Percentiles rank a stretch among this genome's conserved stretches.
These are phyloP conservation scores for Nomada hirtipes DNA, from an alignment of 2,888 invertebrate genomes.

Conservation along the genomic window DNA sequence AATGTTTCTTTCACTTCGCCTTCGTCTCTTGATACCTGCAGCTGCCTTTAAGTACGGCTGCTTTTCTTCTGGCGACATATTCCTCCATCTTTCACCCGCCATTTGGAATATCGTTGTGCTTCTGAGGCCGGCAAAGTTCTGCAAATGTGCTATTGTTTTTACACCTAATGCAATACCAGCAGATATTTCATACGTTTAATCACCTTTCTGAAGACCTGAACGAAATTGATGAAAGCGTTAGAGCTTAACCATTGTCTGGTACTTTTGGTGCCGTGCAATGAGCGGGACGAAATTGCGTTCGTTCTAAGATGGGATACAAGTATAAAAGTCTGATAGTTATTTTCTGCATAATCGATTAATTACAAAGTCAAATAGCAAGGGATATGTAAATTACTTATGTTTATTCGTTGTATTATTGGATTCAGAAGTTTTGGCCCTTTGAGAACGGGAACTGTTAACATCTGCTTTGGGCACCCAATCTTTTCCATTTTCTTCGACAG, in stretches of 20 bases:
- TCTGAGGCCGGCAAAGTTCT: slow-evolving; percentile 56
- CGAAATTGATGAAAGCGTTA: slow-evolving; percentile 79
- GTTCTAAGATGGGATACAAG: slow-evolving; percentile 14
- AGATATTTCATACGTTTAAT: neutral
- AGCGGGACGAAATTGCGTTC: slow-evolving; percentile 52
- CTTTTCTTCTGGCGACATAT: slow-evolving; percentile 74
- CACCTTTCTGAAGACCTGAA: slow-evolving; percentile 77
- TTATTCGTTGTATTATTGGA: slow-evolving; percentile 13
- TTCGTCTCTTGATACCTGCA: slow-evolving; percentile 59
- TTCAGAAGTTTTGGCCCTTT: neutral
- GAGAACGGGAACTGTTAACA: neutral
- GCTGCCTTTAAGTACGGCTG: slow-evolving; percentile 76
- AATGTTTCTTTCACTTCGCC: slow-evolving; percentile 20
- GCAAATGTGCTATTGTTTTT: slow-evolving; percentile 19
- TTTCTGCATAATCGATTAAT: neutral
- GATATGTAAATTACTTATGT: slow-evolving; percentile 34
- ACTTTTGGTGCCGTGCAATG: slow-evolving; percentile 47
- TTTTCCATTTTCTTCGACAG: slow-evolving; percentile 9
- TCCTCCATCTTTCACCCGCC: slow-evolving; percentile 76
- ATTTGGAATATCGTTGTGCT: slow-evolving; percentile 70
- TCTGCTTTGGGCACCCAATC: neutral
- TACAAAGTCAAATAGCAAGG: neutral
- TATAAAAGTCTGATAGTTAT: neutral
- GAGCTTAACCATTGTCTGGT: slow-evolving; percentile 69
- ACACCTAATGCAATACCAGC: too few species aligned